phyloP scores from a whole-genome alignment of 1,140 invertebrate species.

The Amphibalanus amphitrite region DNA sequence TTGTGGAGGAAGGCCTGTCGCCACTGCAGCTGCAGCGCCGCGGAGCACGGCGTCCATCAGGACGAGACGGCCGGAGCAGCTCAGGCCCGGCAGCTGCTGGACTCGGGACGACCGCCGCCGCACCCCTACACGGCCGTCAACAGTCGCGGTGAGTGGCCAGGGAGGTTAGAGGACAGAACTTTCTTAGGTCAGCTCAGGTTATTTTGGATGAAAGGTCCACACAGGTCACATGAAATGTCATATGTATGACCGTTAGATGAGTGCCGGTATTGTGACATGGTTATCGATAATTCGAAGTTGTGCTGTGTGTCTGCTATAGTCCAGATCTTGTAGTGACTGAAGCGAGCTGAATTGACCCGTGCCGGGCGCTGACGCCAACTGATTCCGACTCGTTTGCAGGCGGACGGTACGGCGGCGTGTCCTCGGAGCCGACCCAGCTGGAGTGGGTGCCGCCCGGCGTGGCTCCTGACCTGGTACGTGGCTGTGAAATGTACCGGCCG shows the following conservation, averaged over 20 bases:
- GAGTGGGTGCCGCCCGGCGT: neutral
- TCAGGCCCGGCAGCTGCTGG: neutral
- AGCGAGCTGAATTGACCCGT: too few relatives aligned
- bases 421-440: neutral
- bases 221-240: too few relatives aligned
- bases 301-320: too few relatives aligned
- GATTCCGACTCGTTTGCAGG: neutral
- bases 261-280: too few relatives aligned
- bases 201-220: too few relatives aligned
- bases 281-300: too few relatives aligned
- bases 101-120: too few relatives aligned
- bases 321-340: too few relatives aligned
- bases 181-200: too few relatives aligned
- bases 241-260: too few relatives aligned
- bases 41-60: neutral
- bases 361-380: neutral
- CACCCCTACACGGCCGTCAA: neutral
- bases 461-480: neutral
- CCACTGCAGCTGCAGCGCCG: neutral
- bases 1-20: neutral
- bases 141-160: neutral
- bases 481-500: too few relatives aligned
- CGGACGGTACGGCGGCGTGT: neutral
- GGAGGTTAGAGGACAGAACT: too few relatives aligned
- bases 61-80: neutral